Percentiles rank a stretch among this genome's conserved stretches.
Evolutionary conservation across 2,113 vertebrate species (phyloP).

Genomic region (Ptilorrhoa leucosticta): DNA sequence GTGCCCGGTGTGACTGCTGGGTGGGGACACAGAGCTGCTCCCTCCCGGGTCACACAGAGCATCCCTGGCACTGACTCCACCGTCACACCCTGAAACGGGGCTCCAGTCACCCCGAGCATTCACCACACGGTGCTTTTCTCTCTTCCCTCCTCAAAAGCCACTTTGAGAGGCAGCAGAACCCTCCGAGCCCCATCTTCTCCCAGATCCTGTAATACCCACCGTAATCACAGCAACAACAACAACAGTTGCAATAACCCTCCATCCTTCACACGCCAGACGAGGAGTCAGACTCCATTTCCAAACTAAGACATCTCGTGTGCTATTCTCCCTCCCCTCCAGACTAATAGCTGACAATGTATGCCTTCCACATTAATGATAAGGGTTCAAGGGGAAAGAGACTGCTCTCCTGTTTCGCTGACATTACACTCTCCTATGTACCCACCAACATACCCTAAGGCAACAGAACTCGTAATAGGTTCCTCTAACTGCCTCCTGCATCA

Average conservation of each 20-base stretch:
- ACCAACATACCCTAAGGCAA: conserved; percentile 66
- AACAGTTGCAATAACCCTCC: neutral
- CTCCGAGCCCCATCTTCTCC: neutral
- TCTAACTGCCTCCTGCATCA: conserved; percentile 66
- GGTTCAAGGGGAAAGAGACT: conserved; percentile 48
- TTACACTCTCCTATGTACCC: conserved; percentile 37
- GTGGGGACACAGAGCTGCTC: neutral
- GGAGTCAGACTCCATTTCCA: conserved; percentile 32
- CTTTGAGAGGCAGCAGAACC: neutral
- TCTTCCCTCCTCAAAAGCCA: neutral
- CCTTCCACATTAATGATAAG: conserved; percentile 66
- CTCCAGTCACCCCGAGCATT: neutral
- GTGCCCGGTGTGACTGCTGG: neutral
- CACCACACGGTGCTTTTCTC: neutral
- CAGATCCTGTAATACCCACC: neutral
- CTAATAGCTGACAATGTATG: conserved; percentile 55
- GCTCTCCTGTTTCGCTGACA: conserved; percentile 45
- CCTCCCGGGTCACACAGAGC: neutral
- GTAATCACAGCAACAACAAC: conserved; percentile 12
- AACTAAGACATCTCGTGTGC: conserved; percentile 40
- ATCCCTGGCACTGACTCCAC: neutral
- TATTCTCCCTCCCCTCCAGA: conserved; percentile 33
- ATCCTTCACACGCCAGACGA: neutral
- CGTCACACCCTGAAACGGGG: fast-evolving
- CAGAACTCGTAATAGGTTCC: conserved; percentile 59